A percentile compares a stretch with the other conserved stretches of the same genome.
These are phyloP conservation scores for Bradysia coprophila DNA, from an alignment of 1,140 invertebrate species.

Conservation along the genomic window DNA sequence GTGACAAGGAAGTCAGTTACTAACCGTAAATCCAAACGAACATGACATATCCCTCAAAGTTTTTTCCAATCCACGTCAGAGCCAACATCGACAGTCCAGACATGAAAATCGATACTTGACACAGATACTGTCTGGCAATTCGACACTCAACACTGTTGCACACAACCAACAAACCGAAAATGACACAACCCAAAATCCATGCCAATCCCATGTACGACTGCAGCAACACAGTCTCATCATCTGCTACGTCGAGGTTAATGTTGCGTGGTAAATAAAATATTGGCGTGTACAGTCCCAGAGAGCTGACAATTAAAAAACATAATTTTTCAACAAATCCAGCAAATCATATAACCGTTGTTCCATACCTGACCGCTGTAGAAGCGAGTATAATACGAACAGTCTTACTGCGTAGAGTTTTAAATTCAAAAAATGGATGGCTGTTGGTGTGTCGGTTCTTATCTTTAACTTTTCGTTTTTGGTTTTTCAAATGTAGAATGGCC, in stretches of 20 bases:
- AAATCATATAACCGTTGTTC: not conserved
- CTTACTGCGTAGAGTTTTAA: conserved; percentile 62
- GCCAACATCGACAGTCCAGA: conserved; percentile 63
- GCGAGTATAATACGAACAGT: conserved; percentile 37
- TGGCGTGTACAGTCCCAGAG: conserved; percentile 72
- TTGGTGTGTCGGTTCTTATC: conserved; percentile 57
- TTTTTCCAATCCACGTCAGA: conserved; percentile 62
- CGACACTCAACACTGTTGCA: conserved; percentile 66
- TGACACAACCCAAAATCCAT: conserved; percentile 61
- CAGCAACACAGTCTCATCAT: conserved; percentile 31
- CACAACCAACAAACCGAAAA: conserved; percentile 64
- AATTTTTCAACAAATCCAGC: not conserved
- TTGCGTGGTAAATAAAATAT: conserved; percentile 70
- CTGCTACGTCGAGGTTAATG: conserved; percentile 50
- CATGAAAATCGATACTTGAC: conserved; percentile 55
- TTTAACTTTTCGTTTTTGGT: conserved; percentile 69
- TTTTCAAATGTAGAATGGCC: conserved; percentile 78
- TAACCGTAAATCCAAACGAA: conserved; percentile 67
- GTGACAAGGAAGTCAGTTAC: not conserved
- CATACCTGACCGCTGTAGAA: not conserved
- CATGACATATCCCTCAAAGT: conserved; percentile 58
- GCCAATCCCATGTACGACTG: conserved; percentile 66
- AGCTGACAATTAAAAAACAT: conserved; percentile 26
- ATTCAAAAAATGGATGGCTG: conserved; percentile 68
- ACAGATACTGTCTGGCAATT: conserved; percentile 70